A percentile compares a stretch with the other conserved stretches of the same genome.
phyloP scores from a whole-genome alignment of 2,113 vertebrate species.

The Gallinago undulata region DNA sequence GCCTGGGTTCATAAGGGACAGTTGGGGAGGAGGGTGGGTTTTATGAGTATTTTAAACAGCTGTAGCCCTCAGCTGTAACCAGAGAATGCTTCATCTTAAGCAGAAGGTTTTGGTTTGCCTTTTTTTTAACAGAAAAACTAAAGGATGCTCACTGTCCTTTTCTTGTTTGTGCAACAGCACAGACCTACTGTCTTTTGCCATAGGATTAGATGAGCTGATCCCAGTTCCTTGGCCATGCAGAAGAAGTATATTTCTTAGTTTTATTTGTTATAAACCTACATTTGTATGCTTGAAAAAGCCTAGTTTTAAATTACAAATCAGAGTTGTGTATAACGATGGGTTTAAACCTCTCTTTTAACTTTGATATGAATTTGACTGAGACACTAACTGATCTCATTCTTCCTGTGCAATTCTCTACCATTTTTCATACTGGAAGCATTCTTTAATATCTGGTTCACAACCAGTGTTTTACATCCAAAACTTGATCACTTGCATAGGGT shows the following conservation, averaged over 20 bases:
- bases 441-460: background rate
- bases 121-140: background rate
- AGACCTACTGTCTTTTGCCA: background rate
- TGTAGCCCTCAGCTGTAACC: background rate
- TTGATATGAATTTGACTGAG: background rate
- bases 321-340: background rate
- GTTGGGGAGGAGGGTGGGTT: rapidly evolving
- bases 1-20: background rate
- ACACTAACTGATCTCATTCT: background rate
- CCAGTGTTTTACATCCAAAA: background rate
- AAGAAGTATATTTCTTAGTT: background rate
- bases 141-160: background rate
- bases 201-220: background rate
- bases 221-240: background rate
- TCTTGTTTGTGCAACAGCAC: background rate
- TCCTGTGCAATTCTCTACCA: background rate
- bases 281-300: background rate
- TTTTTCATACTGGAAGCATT: background rate
- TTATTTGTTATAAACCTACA: background rate
- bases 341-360: background rate
- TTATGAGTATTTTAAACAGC: background rate
- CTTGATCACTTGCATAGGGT: background rate
- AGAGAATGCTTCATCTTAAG: background rate
- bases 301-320: background rate
- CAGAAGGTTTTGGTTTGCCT: background rate